Evolutionary conservation across 2,888 invertebrate genomes (phyloP).

Genomic region (Spisula solida): DNA sequence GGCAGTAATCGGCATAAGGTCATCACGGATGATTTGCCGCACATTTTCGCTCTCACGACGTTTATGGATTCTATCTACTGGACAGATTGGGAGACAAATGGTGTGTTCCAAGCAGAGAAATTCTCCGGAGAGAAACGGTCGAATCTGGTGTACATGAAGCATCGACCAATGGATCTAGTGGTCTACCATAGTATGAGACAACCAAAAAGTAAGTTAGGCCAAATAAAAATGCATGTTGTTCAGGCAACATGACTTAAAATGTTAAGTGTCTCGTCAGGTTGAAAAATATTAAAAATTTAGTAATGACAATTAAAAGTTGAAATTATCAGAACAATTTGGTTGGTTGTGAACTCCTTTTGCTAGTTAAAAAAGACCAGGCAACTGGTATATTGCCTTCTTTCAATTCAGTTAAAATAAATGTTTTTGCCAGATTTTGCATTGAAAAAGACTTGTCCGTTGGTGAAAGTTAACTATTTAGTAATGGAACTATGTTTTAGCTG

Average conservation of each 20-base stretch:
- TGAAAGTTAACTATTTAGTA: no score
- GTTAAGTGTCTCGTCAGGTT: no score
- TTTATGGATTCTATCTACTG: constrained; percentile 96
- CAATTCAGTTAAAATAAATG: no score
- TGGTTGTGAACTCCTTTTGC: background rate
- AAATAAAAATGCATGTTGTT: background rate
- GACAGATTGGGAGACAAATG: constrained; percentile 99
- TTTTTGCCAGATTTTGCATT: no score
- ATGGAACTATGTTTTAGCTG: no score
- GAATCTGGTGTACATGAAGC: constrained; percentile 86
- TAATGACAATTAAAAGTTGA: background rate
- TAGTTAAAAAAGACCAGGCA: no score
- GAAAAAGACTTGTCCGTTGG: no score
- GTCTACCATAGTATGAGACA: constrained; percentile 94
- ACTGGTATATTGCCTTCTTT: no score
- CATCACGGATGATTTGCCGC: constrained; percentile 89
- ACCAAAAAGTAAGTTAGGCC: constrained; percentile 83
- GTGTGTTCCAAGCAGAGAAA: constrained; percentile 96
- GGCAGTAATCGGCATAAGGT: constrained; percentile 93
- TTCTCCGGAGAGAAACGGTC: constrained; percentile 91
- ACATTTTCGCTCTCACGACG: constrained; percentile 94
- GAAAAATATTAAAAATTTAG: no score
- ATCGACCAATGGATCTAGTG: constrained; percentile 96
- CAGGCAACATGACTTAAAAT: no score
- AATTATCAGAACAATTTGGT: background rate